These are phyloP conservation scores for Drosophila pseudoobscura DNA, from an alignment of 1,140 invertebrate genomes.

Conservation along the genomic window DNA sequence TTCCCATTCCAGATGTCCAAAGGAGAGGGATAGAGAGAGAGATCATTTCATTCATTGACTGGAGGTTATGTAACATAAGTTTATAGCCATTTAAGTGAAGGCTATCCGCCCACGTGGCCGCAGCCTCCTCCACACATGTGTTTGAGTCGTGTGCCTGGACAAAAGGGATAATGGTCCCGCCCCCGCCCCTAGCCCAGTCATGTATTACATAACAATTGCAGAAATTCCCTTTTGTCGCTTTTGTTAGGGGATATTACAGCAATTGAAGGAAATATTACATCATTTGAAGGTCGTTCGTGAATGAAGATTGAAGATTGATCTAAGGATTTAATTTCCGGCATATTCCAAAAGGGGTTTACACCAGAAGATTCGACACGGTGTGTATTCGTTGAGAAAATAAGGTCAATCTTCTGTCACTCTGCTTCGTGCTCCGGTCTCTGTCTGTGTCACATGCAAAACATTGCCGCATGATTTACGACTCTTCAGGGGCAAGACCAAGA, in stretches of 20 bases:
- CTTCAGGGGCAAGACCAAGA: constrained; percentile 28
- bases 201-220: constrained; percentile 25
- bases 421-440: no score
- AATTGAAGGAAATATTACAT: not conserved
- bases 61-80: constrained; percentile 13
- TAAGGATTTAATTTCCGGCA: not conserved
- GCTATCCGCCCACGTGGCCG: constrained; percentile 9
- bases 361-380: constrained; percentile 32
- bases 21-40: no score
- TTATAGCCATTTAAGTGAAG: constrained; percentile 5
- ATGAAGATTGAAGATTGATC: not conserved
- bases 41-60: constrained; percentile 6
- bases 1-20: not conserved
- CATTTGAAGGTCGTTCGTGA: constrained; percentile 28
- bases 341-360: constrained; percentile 30
- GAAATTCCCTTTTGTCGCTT: no score
- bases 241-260: not conserved
- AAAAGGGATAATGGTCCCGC: constrained; percentile 28
- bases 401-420: constrained; percentile 53
- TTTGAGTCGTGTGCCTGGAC: constrained; percentile 43
- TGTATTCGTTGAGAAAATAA: constrained; percentile 46
- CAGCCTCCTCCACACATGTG: constrained; percentile 37
- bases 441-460: constrained; percentile 68
- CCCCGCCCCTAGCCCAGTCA: not conserved
- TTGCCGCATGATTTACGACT: constrained; percentile 64